phyloP scores from a whole-genome alignment of 53 echinoderm and acorn worm genomes.

The Pentamera pediparva region DNA sequence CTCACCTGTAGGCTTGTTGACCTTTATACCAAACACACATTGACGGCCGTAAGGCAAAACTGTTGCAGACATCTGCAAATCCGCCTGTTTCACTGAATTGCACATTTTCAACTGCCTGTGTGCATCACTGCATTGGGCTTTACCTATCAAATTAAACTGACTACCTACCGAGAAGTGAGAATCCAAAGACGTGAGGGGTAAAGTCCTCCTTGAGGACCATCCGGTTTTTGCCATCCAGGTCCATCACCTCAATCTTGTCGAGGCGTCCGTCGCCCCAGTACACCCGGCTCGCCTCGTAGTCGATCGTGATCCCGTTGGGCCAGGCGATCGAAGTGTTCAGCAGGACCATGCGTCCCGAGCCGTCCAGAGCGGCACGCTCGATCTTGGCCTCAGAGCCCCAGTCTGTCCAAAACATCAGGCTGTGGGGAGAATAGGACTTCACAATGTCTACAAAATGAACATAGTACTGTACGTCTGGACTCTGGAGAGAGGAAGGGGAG shows the following conservation, averaged over 20 bases:
- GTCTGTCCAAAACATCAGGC: slow-evolving; percentile 97
- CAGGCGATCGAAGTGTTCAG: slow-evolving; percentile 68
- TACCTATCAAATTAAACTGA: too few relatives aligned
- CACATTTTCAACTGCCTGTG: too few relatives aligned
- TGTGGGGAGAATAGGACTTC: too few relatives aligned
- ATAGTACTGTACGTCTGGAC: too few relatives aligned
- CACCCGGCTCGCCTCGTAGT: slow-evolving; percentile 49
- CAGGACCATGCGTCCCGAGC: slow-evolving; percentile 64
- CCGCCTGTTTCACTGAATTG: too few relatives aligned
- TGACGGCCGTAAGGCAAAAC: too few relatives aligned
- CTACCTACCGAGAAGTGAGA: slow-evolving; percentile 77
- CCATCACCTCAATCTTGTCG: slow-evolving; percentile 74
- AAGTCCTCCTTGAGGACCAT: slow-evolving; percentile 54
- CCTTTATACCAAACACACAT: too few relatives aligned
- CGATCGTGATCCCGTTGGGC: slow-evolving; percentile 92
- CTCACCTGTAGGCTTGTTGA: too few relatives aligned
- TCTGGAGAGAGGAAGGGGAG: too few relatives aligned
- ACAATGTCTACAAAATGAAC: too few relatives aligned
- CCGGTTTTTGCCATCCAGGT: slow-evolving; percentile 60
- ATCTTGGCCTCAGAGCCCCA: slow-evolving; percentile 82
- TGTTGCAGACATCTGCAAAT: too few relatives aligned
- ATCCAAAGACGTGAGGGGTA: slow-evolving; percentile 85
- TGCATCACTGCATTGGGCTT: too few relatives aligned
- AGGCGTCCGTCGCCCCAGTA: slow-evolving; percentile 90
- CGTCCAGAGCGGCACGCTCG: slow-evolving; percentile 79